Conservation (phyloP, 2,113 vertebrate species). For the Hystrix cristata region DNA sequence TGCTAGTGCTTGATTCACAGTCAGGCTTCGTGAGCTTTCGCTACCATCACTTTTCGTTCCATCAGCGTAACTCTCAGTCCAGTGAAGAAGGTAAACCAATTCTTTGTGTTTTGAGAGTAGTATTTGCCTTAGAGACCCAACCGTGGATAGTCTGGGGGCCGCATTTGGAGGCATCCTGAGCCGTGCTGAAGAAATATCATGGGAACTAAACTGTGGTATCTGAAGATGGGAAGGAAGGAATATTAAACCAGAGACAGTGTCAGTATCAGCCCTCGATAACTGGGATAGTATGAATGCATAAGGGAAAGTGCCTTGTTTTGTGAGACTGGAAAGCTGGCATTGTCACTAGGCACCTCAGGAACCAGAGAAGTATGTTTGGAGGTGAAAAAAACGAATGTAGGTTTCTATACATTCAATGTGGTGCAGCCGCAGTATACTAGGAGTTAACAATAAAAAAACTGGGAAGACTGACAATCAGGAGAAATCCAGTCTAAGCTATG, state of each 20-base stretch:
- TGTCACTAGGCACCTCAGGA: not conserved
- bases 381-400: not conserved
- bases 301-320: not conserved
- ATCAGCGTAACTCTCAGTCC: not conserved
- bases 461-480: not conserved
- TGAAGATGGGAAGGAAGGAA: not conserved
- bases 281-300: rapidly evolving
- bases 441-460: not conserved
- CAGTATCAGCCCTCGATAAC: not conserved
- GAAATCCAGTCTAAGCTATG: not conserved
- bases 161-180: not conserved
- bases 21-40: not conserved
- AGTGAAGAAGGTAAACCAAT: not conserved
- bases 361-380: not conserved
- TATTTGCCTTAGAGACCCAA: not conserved
- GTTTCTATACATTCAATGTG: conserved; percentile 11
- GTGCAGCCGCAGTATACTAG: not conserved
- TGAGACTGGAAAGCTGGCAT: not conserved
- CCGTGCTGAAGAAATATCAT: not conserved
- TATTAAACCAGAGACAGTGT: not conserved
- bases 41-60: not conserved
- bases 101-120: not conserved
- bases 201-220: not conserved
- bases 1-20: not conserved
- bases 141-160: not conserved